Percentiles rank a stretch among this genome's conserved stretches.
Conservation (phyloP, 2,113 vertebrate species). For the Cavia porcellus region DNA sequence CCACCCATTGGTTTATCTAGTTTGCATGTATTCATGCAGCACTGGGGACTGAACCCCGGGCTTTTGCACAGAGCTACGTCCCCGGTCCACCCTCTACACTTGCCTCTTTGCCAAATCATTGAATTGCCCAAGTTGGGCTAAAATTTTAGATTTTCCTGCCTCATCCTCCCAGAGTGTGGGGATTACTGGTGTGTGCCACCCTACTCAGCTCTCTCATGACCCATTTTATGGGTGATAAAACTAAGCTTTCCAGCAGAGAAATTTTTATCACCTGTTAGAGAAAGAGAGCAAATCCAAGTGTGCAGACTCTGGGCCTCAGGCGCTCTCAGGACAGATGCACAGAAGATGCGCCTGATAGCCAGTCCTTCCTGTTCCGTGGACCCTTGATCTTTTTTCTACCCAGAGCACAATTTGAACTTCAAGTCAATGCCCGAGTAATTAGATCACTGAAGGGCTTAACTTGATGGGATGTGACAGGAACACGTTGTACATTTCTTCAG, state of each 20-base stretch:
- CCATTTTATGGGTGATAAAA: background rate
- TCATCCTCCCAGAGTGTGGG: background rate
- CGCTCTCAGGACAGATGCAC: background rate
- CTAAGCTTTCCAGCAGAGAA: background rate
- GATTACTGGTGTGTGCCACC: background rate
- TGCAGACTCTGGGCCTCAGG: background rate
- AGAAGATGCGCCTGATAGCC: background rate
- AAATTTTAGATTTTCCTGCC: background rate
- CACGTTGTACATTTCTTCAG: background rate
- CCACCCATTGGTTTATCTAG: background rate
- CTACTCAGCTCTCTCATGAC: background rate
- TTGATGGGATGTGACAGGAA: background rate
- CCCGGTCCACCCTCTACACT: background rate
- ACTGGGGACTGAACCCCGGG: background rate
- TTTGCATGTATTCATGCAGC: background rate
- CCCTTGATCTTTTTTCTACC: background rate
- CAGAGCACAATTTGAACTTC: background rate
- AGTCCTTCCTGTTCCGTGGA: background rate
- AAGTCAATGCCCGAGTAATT: background rate
- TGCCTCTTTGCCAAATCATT: background rate
- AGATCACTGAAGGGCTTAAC: background rate
- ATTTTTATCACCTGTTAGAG: background rate
- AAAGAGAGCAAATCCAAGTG: background rate
- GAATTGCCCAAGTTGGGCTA: background rate
- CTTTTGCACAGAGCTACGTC: background rate